Evolutionary conservation across 1,140 invertebrate genomes (phyloP).

Genomic region (Formica exsecta): DNA sequence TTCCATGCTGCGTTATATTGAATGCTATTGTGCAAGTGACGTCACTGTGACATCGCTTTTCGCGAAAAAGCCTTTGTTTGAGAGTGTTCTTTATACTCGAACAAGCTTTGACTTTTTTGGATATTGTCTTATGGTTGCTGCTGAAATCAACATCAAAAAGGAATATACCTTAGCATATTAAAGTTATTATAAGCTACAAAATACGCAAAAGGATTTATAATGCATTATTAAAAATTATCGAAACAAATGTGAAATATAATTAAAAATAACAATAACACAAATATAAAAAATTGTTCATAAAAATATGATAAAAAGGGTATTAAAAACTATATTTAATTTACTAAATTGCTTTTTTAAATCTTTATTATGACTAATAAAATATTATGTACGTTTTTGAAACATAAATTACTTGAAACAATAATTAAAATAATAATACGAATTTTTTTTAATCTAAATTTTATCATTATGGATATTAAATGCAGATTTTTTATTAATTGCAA

Average conservation of each 20-base stretch:
- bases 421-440: not conserved
- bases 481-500: not conserved
- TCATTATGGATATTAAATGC: not conserved
- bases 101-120: not conserved
- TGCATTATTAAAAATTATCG: not conserved
- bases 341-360: not conserved
- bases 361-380: not conserved
- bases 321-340: not conserved
- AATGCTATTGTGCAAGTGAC: conserved; percentile 12
- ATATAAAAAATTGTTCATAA: not conserved
- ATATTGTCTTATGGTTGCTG: not conserved
- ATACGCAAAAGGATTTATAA: not conserved
- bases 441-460: not conserved
- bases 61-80: conserved; percentile 23
- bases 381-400: not conserved
- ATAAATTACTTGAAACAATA: not conserved
- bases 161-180: not conserved
- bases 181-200: not conserved
- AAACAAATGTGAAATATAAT: conserved; percentile 1
- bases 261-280: not conserved
- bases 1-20: not conserved
- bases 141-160: not conserved
- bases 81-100: not conserved
- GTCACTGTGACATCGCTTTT: not conserved
- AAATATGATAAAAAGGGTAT: not conserved